Percentiles rank a stretch among this genome's conserved stretches.
Evolutionary conservation across 2,888 invertebrate species (phyloP).

Genomic region (Thumatha senex): DNA sequence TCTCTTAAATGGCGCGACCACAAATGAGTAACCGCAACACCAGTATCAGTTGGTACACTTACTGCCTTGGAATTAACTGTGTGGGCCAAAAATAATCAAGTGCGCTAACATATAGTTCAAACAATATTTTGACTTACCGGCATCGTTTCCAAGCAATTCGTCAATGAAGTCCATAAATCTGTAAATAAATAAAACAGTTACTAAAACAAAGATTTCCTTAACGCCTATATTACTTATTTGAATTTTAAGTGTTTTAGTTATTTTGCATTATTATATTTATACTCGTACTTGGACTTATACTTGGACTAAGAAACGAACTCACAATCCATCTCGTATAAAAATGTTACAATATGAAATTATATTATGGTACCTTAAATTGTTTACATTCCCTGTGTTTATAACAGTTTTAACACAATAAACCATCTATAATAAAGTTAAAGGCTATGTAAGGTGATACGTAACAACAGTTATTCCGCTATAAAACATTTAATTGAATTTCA

Average conservation of each 20-base stretch:
- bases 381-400: constrained; percentile 44
- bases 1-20: constrained; percentile 38
- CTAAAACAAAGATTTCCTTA: constrained; percentile 17
- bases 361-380: constrained; percentile 37
- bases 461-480: constrained; percentile 65
- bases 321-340: no score
- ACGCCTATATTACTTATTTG: constrained; percentile 13
- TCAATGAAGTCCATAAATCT: constrained; percentile 74
- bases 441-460: constrained; percentile 70
- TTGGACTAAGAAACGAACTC: no score
- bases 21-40: constrained; percentile 58
- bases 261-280: no score
- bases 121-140: constrained; percentile 68
- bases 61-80: constrained; percentile 43
- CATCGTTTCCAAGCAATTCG: constrained; percentile 62
- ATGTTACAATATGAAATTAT: background rate
- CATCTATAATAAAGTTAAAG: constrained; percentile 53
- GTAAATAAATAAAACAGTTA: constrained; percentile 60
- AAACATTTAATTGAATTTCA: constrained; percentile 79
- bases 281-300: no score
- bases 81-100: constrained; percentile 55
- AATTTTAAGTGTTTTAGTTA: constrained; percentile 8
- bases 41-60: constrained; percentile 47
- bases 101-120: constrained; percentile 52
- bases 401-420: constrained; percentile 51